phyloP scores from a whole-genome alignment of 2,797 vertebrate species.

The Schizopygopsis malacanthus region DNA sequence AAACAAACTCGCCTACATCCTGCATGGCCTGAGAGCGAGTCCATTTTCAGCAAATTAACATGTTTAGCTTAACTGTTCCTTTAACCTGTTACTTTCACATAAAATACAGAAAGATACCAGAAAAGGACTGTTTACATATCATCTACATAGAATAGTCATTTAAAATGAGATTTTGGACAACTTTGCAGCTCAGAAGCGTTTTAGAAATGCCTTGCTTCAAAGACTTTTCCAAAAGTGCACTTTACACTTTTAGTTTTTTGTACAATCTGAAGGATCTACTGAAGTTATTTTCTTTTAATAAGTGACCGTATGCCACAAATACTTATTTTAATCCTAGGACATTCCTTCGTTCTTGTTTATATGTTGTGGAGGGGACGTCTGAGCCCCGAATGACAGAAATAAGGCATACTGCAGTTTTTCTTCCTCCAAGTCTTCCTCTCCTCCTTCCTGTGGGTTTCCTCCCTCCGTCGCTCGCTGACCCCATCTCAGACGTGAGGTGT shows the following conservation, averaged over 20 bases:
- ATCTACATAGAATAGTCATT: neutral
- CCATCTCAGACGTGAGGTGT: slow-evolving; percentile 21
- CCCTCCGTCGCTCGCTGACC: slow-evolving; percentile 24
- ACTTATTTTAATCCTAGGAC: neutral
- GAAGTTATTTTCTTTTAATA: neutral
- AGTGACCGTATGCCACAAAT: neutral
- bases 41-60: neutral
- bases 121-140: neutral
- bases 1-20: neutral
- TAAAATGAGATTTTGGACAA: neutral
- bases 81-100: neutral
- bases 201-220: neutral
- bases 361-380: slow-evolving; percentile 11
- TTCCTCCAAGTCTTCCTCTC: slow-evolving; percentile 43
- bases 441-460: slow-evolving; percentile 42
- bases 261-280: neutral
- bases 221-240: neutral
- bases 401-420: slow-evolving; percentile 33
- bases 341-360: neutral
- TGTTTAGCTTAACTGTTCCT: neutral
- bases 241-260: neutral
- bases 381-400: slow-evolving; percentile 25
- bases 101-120: neutral
- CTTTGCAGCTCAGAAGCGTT: neutral
- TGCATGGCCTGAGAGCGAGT: neutral